phyloP scores from a whole-genome alignment of 35 echinoderm and acorn worm genomes.

The Ptychodera flava region DNA sequence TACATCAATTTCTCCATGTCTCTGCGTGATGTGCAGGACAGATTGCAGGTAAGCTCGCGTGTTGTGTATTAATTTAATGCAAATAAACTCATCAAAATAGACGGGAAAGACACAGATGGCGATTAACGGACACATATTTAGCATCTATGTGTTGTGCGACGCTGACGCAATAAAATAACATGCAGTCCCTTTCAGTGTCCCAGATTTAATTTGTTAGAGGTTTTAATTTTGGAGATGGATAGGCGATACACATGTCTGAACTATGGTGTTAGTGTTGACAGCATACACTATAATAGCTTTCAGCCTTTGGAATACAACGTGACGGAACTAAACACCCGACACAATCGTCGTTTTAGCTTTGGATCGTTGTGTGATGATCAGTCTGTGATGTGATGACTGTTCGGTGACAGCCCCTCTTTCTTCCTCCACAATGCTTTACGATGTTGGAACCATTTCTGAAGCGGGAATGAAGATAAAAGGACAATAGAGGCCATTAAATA shows the following conservation, averaged over 20 bases:
- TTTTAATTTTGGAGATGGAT: neutral
- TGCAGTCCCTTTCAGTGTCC: neutral
- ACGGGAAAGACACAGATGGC: too few species aligned
- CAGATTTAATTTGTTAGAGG: neutral
- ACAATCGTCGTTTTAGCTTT: neutral
- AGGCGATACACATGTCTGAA: neutral
- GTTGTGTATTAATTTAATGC: too few species aligned
- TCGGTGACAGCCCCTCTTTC: conserved; percentile 37
- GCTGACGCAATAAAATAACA: too few species aligned
- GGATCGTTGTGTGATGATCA: neutral
- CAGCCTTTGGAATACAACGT: too few species aligned
- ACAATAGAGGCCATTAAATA: neutral
- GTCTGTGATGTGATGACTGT: neutral
- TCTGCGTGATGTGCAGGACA: too few species aligned
- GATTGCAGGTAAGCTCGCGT: too few species aligned
- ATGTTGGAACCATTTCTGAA: conserved; percentile 48
- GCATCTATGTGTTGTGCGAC: too few species aligned
- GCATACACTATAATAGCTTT: neutral
- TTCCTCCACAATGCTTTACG: conserved; percentile 46
- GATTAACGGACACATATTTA: too few species aligned
- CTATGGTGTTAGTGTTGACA: neutral
- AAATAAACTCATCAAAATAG: too few species aligned
- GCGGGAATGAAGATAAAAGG: neutral
- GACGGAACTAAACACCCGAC: neutral
- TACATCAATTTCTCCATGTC: too few species aligned